phyloP scores from a whole-genome alignment of 1,140 invertebrate species.

The Formica selysi region DNA sequence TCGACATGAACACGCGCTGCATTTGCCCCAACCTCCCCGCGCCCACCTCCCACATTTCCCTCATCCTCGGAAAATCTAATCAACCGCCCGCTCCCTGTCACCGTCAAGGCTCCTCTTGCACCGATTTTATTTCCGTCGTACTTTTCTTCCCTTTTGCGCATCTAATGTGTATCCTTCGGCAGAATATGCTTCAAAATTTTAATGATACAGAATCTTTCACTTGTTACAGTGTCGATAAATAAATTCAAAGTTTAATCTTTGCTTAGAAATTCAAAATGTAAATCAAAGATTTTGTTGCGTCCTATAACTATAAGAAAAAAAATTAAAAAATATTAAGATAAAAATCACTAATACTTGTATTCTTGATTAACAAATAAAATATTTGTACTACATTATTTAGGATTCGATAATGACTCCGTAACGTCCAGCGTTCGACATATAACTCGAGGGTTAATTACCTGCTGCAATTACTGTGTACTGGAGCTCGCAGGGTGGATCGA shows the following conservation, averaged over 20 bases:
- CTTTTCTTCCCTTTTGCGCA: conserved; percentile 31
- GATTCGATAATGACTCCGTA: conserved; percentile 30
- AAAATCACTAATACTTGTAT: neutral
- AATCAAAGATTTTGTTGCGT: too few relatives aligned
- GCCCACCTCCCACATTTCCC: neutral
- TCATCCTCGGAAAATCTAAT: conserved; percentile 61
- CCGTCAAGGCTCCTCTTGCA: conserved; percentile 17
- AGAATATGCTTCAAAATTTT: neutral
- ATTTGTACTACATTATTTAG: conserved; percentile 29
- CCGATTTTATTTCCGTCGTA: neutral
- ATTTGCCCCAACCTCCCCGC: conserved; percentile 56
- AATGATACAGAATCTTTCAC: neutral
- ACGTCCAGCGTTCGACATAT: conserved; percentile 52
- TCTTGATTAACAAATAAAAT: neutral
- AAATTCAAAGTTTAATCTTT: neutral
- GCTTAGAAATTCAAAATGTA: neutral
- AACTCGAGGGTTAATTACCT: conserved; percentile 45
- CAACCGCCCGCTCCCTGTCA: conserved; percentile 46
- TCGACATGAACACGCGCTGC: conserved; percentile 61
- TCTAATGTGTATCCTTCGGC: neutral
- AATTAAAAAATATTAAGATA: neutral
- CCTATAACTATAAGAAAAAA: neutral
- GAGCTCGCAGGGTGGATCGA: conserved; percentile 40
- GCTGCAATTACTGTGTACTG: conserved; percentile 39
- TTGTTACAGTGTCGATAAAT: neutral